These are phyloP conservation scores for Molossus alvarezi DNA, from an alignment of 2,797 vertebrate species.

Conservation along the genomic window DNA sequence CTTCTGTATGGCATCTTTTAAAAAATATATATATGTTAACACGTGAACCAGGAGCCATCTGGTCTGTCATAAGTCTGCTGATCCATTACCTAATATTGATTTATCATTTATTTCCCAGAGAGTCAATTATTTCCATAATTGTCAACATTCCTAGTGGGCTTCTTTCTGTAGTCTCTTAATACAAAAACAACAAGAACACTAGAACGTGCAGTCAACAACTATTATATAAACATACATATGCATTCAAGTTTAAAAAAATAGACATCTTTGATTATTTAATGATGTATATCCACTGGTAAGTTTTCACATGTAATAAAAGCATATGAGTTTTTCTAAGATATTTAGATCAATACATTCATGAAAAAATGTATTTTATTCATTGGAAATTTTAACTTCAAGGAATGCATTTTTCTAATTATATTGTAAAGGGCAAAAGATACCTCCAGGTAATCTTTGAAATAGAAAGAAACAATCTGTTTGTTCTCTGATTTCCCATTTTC, in stretches of 20 bases:
- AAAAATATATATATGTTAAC: not conserved
- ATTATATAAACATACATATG: not conserved
- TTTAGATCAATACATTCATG: conserved; percentile 71
- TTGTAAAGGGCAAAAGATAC: conserved; percentile 73
- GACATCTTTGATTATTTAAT: conserved; percentile 47
- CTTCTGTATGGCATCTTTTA: not conserved
- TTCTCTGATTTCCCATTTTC: conserved; percentile 61
- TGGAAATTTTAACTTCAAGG: conserved; percentile 73
- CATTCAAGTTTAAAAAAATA: not conserved
- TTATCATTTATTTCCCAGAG: conserved; percentile 49
- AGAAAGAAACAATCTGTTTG: conserved; percentile 74
- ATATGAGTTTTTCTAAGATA: conserved; percentile 44
- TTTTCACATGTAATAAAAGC: conserved; percentile 70
- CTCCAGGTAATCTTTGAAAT: conserved; percentile 77
- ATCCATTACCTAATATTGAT: conserved; percentile 62
- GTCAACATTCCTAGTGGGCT: not conserved
- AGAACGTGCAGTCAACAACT: not conserved
- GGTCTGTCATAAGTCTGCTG: not conserved
- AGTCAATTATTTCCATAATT: conserved; percentile 32
- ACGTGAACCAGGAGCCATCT: conserved; percentile 3
- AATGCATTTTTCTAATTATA: conserved; percentile 74
- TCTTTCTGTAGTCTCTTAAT: not conserved
- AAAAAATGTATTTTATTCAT: conserved; percentile 68
- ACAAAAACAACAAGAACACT: not conserved
- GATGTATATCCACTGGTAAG: not conserved